Conservation (phyloP, 2,797 vertebrate genomes). For the Vultur gryphus region DNA sequence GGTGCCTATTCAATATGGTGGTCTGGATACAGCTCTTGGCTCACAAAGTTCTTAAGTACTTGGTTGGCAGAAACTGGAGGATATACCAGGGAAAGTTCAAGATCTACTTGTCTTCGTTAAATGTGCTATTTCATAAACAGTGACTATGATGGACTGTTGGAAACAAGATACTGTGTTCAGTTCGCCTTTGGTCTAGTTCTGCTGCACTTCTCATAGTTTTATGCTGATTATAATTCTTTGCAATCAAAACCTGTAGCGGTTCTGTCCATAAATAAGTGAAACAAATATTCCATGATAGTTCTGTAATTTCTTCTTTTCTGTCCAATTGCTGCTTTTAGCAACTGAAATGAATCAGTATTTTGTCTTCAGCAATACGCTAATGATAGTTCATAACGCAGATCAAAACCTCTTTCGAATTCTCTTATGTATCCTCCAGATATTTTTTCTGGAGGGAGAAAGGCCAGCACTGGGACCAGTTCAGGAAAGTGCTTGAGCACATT, state of each 20-base stretch:
- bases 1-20: neutral
- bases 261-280: neutral
- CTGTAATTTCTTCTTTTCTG: neutral
- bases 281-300: neutral
- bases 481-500: neutral
- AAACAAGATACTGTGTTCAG: neutral
- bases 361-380: neutral
- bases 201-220: neutral
- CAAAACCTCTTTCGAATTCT: slow-evolving; percentile 8
- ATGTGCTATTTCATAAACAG: neutral
- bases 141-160: neutral
- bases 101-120: neutral
- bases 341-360: neutral
- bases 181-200: neutral
- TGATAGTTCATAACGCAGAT: neutral
- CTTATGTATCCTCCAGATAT: neutral
- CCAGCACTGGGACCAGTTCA: neutral
- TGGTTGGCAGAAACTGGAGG: neutral
- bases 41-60: neutral
- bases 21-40: neutral
- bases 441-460: neutral
- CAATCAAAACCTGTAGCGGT: neutral
- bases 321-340: neutral
- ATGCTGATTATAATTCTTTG: neutral
- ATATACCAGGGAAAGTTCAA: neutral